Evolutionary conservation across 2,797 vertebrate species (phyloP), one percentile per base, ranked within the genome.

Genomic region (Enteromius fasciolatus): DNA sequence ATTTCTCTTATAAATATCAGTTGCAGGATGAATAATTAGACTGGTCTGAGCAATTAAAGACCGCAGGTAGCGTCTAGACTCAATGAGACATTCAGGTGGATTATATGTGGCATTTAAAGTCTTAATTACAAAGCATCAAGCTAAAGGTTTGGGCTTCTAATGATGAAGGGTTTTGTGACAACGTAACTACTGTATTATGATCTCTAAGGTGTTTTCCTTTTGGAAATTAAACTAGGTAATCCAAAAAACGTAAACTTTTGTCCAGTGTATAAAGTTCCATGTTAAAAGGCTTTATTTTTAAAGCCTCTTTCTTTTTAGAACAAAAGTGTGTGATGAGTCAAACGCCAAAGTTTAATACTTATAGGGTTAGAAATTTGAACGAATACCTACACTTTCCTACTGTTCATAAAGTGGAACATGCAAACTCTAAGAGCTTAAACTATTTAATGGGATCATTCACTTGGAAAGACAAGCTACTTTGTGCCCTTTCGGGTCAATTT

Each of bases 81-180:
- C 63, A 23, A 69, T 46, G 63, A 68, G 36, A 76, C 17, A 74
- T 74, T 52, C 54, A 50, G 70, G 72, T 69, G 48, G 50, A 68
- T 44, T 57, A 59, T 76, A 54, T 66, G 36, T 68, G 50, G 46
- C 73, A 69, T 82, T 82, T 82, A 76, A 68, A 59, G 48, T 23
- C 61, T 75, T 54, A 54, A 67, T 76, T 67, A 31, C 17, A 54
- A 75, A 41, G 18, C 11, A 10, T 48, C 6, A 67, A 50, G 66
- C 66, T 70, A 57, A 80, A 80, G 39, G 78, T 59, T 57, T 70
- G 44, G 44, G 76, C 23, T 64, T 44, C 39, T 31, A 46, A 64
- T 20, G 25, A 5, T 25, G 25, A 39, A 25, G 15, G 18, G 33
- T 44, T 57, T 76, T 36, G 73, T 41, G 67, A 69, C 1, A 46